Evolutionary conservation across 2,797 vertebrate genomes (phyloP).

Genomic region (Protosalanx chinensis): DNA sequence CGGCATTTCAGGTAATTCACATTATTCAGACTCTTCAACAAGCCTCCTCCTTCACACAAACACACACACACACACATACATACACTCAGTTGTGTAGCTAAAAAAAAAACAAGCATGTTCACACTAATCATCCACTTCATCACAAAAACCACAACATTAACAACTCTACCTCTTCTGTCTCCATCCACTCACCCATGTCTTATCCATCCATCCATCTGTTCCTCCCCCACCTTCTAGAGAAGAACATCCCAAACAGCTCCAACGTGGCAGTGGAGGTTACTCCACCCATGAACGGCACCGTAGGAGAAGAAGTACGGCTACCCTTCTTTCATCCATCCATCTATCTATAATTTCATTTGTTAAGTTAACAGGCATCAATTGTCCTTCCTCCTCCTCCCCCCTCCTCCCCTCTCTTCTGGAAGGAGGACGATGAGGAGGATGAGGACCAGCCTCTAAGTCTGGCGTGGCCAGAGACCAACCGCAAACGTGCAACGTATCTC

Average conservation of each 20-base stretch:
- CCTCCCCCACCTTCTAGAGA: constrained; percentile 62
- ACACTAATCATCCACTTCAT: no score
- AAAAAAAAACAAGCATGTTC: no score
- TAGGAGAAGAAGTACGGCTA: constrained; percentile 68
- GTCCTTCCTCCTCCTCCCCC: not conserved
- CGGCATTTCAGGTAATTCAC: constrained; percentile 74
- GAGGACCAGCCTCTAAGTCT: constrained; percentile 91
- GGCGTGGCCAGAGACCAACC: constrained; percentile 84
- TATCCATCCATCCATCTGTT: not conserved
- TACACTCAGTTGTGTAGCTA: no score
- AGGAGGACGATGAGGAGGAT: constrained; percentile 72
- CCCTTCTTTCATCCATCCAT: not conserved
- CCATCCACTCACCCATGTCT: not conserved
- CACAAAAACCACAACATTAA: no score
- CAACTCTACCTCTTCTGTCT: not conserved
- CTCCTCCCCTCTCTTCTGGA: not conserved
- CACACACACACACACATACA: no score
- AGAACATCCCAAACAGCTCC: constrained; percentile 77
- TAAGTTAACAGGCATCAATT: not conserved
- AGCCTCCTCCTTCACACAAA: no score
- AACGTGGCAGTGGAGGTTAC: constrained; percentile 93
- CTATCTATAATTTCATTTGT: not conserved
- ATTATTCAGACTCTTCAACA: no score
- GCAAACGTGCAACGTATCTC: constrained; percentile 86
- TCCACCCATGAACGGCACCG: constrained; percentile 78